Conservation (phyloP, 2,888 invertebrate genomes). For the Tethea ocularis region DNA sequence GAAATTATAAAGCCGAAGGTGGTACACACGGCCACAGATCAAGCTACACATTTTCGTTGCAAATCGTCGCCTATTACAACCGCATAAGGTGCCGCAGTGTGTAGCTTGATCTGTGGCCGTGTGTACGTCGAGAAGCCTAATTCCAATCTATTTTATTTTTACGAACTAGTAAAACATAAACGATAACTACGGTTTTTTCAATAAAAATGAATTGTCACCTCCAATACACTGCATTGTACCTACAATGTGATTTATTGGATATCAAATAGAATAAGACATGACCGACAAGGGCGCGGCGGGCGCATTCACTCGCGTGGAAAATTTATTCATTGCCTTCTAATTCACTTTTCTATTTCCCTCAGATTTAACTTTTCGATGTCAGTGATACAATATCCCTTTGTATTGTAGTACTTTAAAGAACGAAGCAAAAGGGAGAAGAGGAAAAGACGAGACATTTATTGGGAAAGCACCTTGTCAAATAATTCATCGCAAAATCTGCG, state of each 20-base stretch:
- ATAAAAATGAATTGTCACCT: not conserved
- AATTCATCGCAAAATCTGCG: too few species aligned
- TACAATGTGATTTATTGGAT: not conserved
- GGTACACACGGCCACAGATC: too few species aligned
- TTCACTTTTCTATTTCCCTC: slow-evolving; percentile 32
- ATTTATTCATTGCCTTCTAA: slow-evolving; percentile 53
- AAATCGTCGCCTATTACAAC: too few species aligned
- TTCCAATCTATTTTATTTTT: too few species aligned
- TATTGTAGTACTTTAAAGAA: not conserved
- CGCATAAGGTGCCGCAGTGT: too few species aligned
- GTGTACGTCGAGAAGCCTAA: too few species aligned
- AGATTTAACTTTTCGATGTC: not conserved
- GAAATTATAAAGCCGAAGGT: too few species aligned
- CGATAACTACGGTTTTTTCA: too few species aligned
- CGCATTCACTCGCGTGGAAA: slow-evolving; percentile 37
- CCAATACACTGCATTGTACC: not conserved
- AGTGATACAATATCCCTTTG: not conserved
- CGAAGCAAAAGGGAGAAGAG: not conserved
- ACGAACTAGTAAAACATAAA: too few species aligned
- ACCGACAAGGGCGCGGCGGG: not conserved
- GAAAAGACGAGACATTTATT: not conserved
- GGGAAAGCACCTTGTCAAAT: too few species aligned
- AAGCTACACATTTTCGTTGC: too few species aligned
- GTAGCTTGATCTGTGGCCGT: too few species aligned
- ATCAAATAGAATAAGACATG: slow-evolving; percentile 8